These are phyloP conservation scores for Riptortus pedestris DNA, from an alignment of 1,140 invertebrate genomes.

Conservation along the genomic window DNA sequence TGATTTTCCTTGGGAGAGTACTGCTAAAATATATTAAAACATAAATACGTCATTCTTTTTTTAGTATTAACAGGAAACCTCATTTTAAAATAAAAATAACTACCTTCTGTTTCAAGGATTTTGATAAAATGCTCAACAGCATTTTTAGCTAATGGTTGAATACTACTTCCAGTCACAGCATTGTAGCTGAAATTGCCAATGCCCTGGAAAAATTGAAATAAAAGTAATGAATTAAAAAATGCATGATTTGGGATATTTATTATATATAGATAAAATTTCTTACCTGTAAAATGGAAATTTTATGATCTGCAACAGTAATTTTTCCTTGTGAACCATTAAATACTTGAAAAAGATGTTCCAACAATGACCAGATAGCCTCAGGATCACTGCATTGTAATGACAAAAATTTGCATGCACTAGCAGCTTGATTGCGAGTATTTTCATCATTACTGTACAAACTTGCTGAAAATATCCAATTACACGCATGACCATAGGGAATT, in stretches of 20 bases:
- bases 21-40: too few species aligned
- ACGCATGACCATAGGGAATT: too few species aligned
- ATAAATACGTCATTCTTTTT: too few species aligned
- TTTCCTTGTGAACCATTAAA: constrained; percentile 88
- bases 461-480: constrained; percentile 43
- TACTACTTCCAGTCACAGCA: constrained; percentile 47
- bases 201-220: constrained; percentile 50
- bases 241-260: too few species aligned
- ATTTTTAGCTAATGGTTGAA: constrained; percentile 48
- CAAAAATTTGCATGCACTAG: constrained; percentile 54
- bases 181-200: constrained; percentile 71
- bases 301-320: constrained; percentile 75
- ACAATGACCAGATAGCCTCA: constrained; percentile 52
- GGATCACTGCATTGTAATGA: constrained; percentile 60
- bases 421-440: constrained; percentile 56
- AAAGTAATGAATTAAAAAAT: too few species aligned
- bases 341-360: constrained; percentile 66
- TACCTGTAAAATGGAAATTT: constrained; percentile 76
- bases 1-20: too few species aligned
- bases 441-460: constrained; percentile 77
- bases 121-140: constrained; percentile 61
- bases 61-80: too few species aligned
- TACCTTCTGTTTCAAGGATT: constrained; percentile 76
- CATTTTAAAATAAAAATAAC: too few species aligned
- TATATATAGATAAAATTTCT: constrained; percentile 27